These are phyloP conservation scores for Seriola quinqueradiata DNA, from an alignment of 2,113 vertebrate genomes.

Conservation along the genomic window DNA sequence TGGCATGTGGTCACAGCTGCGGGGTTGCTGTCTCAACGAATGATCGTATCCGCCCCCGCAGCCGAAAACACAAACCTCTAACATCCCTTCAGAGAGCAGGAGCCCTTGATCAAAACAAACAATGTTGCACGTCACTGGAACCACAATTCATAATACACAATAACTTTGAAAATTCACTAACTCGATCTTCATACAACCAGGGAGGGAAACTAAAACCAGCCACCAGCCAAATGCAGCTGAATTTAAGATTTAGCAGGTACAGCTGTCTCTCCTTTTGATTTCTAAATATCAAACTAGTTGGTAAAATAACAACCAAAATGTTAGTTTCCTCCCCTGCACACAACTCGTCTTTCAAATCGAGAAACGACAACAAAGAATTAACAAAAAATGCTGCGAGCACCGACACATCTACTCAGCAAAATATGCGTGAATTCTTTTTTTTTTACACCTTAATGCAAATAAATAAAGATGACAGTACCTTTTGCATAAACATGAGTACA, in stretches of 20 bases:
- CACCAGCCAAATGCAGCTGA: not conserved
- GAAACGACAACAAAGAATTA: constrained; percentile 40
- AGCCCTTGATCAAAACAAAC: constrained; percentile 55
- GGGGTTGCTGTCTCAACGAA: constrained; percentile 24
- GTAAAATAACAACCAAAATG: not conserved
- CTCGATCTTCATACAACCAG: constrained; percentile 75
- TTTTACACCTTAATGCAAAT: constrained; percentile 67
- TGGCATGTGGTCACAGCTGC: constrained; percentile 36
- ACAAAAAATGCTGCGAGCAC: constrained; percentile 50
- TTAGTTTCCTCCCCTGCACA: constrained; percentile 42
- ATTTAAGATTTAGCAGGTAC: not conserved
- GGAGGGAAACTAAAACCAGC: constrained; percentile 43
- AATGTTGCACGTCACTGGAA: constrained; percentile 68
- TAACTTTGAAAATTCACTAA: constrained; percentile 59
- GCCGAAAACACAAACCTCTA: constrained; percentile 34
- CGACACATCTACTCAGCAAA: constrained; percentile 62
- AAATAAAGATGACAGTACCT: constrained; percentile 66
- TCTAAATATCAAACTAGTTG: not conserved
- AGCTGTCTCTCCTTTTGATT: not conserved
- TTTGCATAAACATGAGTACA: constrained; percentile 78
- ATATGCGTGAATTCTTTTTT: constrained; percentile 16
- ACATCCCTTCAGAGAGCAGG: constrained; percentile 48
- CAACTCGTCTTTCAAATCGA: constrained; percentile 68
- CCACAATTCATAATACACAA: constrained; percentile 63
- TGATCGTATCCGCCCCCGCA: constrained; percentile 16